Conservation (phyloP, 2,888 invertebrate genomes). For the Deroplatys truncata region DNA sequence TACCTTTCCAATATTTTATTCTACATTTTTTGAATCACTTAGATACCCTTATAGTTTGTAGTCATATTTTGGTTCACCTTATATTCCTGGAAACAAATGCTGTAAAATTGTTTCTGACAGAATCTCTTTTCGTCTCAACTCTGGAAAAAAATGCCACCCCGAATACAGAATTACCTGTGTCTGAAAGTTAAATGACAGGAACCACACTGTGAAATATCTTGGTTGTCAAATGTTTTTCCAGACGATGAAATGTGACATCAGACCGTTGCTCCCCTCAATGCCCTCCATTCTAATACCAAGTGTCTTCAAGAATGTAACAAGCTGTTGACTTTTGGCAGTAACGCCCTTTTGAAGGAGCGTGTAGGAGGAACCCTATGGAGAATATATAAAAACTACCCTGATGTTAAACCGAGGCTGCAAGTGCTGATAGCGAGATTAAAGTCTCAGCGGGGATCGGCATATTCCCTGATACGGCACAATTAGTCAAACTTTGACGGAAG, state of each 20-base stretch:
- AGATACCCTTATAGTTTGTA: too few relatives aligned
- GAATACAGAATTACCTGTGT: too few relatives aligned
- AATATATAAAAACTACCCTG: neutral
- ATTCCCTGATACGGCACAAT: neutral
- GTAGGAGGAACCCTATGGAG: neutral
- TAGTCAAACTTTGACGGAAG: neutral
- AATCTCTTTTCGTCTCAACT: too few relatives aligned
- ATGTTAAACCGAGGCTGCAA: neutral
- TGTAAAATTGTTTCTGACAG: too few relatives aligned
- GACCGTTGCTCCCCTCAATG: neutral
- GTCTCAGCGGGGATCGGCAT: neutral
- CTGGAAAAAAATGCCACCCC: too few relatives aligned
- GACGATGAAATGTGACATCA: neutral
- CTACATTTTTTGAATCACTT: too few relatives aligned
- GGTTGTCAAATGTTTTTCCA: neutral
- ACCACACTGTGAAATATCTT: neutral
- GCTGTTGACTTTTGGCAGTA: neutral
- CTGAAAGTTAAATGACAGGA: too few relatives aligned
- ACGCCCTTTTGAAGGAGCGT: neutral
- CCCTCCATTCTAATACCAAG: neutral
- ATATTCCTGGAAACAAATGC: too few relatives aligned
- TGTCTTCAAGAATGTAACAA: neutral
- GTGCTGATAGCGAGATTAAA: neutral
- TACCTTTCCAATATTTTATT: too few relatives aligned
- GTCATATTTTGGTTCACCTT: too few relatives aligned